Base-by-base conservation (phyloP, 2,888 invertebrate species). In the Trichacis sp. region DNA sequence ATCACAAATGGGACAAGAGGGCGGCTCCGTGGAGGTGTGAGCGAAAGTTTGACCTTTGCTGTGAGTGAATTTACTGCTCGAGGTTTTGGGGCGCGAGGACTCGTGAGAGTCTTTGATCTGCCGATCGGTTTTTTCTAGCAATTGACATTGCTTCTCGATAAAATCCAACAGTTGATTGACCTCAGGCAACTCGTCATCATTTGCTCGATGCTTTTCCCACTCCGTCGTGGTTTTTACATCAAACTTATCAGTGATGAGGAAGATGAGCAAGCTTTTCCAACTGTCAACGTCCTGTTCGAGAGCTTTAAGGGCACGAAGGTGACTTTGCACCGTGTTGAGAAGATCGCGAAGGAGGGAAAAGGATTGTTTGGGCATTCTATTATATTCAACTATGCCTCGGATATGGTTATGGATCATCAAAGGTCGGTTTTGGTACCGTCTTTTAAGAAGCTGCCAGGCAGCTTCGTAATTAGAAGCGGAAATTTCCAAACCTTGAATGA, bases 231-330 rank as follows among this genome's bases (percentile, higher is more conserved):
- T 70, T 17, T 49, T 45, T 12, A 50, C 38, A 45, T 76, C 72
- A 20, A 77, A 59, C 48, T 76, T 75, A 9, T 60, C 57, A 5
- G 64, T 56, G 11, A 73, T 59, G 11, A 77, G 46, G 36, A 70
- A 71, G 15, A 73, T 62, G 12, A 75, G 33, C 9, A 74, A 29
- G 2, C 69, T 66, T 48, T 73, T 68, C 73, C 75, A 74, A 14
- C 51, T 12, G 4, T 74, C 67, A 20, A 69, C 64, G 2, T 73
- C 69, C 54, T 69, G 55, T 6, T 62, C 61, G 9, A 75, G 57
- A 14, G 70, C 57, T 33, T 69, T 52, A 43, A 73, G 56, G 3
- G 72, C 67, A 1, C 64, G 63, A 11, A 63, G 43, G 29, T 71
- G 68, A 6, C 61, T 59, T 54, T 70, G 56, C n/a, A 69, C 29